Evolutionary conservation across 2,888 invertebrate genomes (phyloP).

Genomic region (Embidobia sp.): DNA sequence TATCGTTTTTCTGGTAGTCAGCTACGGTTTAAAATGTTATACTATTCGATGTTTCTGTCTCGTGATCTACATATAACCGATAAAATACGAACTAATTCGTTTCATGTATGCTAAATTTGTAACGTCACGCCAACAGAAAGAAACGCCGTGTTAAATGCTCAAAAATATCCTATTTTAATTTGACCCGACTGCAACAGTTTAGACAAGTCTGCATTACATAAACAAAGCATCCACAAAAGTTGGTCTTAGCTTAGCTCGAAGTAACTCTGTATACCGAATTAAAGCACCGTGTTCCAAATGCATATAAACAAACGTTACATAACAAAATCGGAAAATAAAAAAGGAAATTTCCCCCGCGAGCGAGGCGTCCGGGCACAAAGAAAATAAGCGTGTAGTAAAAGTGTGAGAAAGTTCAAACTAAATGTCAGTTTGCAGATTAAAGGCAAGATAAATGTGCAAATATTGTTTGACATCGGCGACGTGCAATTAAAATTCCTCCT

Average conservation of each 20-base stretch:
- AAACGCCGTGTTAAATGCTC: no score
- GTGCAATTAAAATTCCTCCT: constrained; percentile 24
- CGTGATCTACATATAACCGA: no score
- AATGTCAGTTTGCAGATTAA: constrained; percentile 58
- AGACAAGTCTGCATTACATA: no score
- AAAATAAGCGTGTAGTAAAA: constrained; percentile 48
- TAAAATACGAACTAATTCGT: no score
- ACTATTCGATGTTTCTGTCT: no score
- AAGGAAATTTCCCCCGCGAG: constrained; percentile 28
- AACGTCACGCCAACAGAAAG: no score
- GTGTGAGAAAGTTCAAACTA: constrained; percentile 59
- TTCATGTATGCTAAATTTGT: no score
- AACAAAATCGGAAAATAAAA: constrained; percentile 17
- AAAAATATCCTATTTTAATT: no score
- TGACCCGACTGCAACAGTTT: no score
- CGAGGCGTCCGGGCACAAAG: constrained; percentile 34
- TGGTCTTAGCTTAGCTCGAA: neutral
- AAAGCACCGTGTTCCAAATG: constrained; percentile 3
- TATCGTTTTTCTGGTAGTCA: no score
- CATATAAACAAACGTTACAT: constrained; percentile 9
- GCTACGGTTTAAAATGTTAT: no score
- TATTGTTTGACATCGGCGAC: constrained; percentile 44
- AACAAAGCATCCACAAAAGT: no score
- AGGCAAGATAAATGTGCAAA: constrained; percentile 41
- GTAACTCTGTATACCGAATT: constrained; percentile 4